These are phyloP conservation scores for Stenurella melanura DNA, from an alignment of 2,888 invertebrate species.

Conservation along the genomic window DNA sequence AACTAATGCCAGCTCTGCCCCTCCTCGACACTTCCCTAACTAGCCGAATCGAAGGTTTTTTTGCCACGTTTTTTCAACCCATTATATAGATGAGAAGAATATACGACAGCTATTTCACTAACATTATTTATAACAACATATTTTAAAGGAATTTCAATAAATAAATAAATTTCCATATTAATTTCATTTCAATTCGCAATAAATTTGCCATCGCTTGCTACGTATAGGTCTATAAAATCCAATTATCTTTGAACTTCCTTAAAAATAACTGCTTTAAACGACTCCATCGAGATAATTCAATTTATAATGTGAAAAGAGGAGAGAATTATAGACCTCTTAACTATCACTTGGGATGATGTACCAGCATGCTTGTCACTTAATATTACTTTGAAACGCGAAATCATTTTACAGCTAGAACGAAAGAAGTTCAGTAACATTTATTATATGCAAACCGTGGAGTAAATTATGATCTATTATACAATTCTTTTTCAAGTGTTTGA, in stretches of 20 bases:
- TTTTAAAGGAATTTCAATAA: conserved; percentile 9
- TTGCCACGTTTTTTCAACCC: no score
- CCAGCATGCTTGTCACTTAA: not conserved
- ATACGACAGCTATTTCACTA: no score
- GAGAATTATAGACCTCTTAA: not conserved
- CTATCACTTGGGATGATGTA: not conserved
- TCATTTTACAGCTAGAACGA: not conserved
- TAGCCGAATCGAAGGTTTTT: no score
- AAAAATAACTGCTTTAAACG: not conserved
- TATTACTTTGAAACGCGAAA: not conserved
- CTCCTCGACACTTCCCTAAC: no score
- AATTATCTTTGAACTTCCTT: not conserved
- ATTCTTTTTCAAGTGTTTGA: not conserved
- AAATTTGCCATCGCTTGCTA: not conserved
- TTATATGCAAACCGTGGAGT: not conserved
- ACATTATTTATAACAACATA: no score
- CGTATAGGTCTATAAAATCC: not conserved
- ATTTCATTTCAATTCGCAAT: conserved; percentile 6
- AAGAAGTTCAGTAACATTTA: not conserved
- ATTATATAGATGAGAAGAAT: no score
- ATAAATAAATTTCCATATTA: conserved; percentile 18
- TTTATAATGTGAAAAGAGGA: not conserved
- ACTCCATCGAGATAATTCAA: not conserved
- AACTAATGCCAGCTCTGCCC: no score
- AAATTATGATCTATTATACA: not conserved